A percentile compares a stretch with the other conserved stretches of the same genome.
Evolutionary conservation across 2,113 vertebrate genomes (phyloP).

Genomic region (Malurus melanocephalus): DNA sequence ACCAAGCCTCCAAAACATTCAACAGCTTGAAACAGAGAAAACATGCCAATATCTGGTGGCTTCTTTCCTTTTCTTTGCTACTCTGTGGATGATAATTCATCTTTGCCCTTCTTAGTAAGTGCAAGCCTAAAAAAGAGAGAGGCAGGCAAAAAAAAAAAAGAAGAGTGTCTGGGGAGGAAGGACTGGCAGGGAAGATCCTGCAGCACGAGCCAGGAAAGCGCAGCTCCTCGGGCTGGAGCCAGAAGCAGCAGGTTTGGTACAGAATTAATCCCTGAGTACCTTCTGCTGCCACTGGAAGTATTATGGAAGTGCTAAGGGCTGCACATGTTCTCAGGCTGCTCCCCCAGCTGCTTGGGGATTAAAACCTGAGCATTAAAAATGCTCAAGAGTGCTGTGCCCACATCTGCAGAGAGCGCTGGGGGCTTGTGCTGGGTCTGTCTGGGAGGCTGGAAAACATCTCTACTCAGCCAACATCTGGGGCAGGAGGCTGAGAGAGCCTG

Average conservation of each 20-base stretch:
- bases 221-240: background rate
- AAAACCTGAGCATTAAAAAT: background rate
- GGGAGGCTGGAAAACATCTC: background rate
- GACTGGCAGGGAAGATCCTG: background rate
- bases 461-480: background rate
- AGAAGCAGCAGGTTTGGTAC: conserved; percentile 35
- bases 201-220: background rate
- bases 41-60: background rate
- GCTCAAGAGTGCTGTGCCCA: accelerated
- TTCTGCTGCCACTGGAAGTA: conserved; percentile 34
- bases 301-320: background rate
- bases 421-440: background rate
- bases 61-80: background rate
- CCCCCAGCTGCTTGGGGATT: conserved; percentile 24
- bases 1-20: background rate
- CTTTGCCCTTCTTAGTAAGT: background rate
- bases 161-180: background rate
- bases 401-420: background rate
- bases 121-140: background rate
- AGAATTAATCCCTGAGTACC: background rate
- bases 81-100: background rate
- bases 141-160: background rate
- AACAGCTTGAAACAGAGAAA: background rate
- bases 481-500: background rate
- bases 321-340: conserved; percentile 28